Evolutionary conservation across 2,113 vertebrate genomes (phyloP), one percentile per base, ranked within the genome.

Genomic region (Phalacrocorax aristotelis): DNA sequence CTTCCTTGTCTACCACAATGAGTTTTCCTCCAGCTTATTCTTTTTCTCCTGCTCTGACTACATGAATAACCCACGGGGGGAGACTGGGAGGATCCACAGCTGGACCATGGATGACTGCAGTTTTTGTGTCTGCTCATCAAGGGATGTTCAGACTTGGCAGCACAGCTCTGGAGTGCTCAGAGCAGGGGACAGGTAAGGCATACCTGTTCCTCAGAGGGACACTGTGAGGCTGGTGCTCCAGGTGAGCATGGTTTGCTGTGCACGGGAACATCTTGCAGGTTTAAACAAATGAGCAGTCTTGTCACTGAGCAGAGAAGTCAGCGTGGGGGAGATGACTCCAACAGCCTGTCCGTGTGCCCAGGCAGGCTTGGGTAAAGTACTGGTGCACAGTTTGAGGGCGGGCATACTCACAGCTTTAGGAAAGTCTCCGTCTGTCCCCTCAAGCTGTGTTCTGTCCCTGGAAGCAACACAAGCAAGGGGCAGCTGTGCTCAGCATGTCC

Each of bases 151-250:
- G 54, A 44, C 40, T 55, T 34, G 61, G 71, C 48, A 94, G 77
- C 42, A 30, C 48, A 68, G 60, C 36, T 66, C 75, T 83, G 55
- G 68, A 68, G 27, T 12, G 44, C 49, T 49, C 46, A 38, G 52
- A 55, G 57, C 46, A 81, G 55, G 21, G 26, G 27, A 44, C 1
- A 0, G 66, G n/a, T 48, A 74, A 86, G 46, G 49, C 54, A 42
- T 29, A 11, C 13, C 32, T 77, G 25, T 40, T 75, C 29, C 9
- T 75, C 72, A 46, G 69, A 68, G 29, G 32, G 29, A 70, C 0
- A 0, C 48, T 1, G 3, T 36, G 69, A 74, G 42, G 27, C 52
- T 1, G 0, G 9, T 58, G 72, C 69, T 78, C 51, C 5, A 9
- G 23, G 52, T 13, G 30, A 78, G 30, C 40, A 10, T 20, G 18